These are phyloP conservation scores for Cryptosula pallasiana DNA, from an alignment of 2,888 invertebrate species.

Conservation along the genomic window DNA sequence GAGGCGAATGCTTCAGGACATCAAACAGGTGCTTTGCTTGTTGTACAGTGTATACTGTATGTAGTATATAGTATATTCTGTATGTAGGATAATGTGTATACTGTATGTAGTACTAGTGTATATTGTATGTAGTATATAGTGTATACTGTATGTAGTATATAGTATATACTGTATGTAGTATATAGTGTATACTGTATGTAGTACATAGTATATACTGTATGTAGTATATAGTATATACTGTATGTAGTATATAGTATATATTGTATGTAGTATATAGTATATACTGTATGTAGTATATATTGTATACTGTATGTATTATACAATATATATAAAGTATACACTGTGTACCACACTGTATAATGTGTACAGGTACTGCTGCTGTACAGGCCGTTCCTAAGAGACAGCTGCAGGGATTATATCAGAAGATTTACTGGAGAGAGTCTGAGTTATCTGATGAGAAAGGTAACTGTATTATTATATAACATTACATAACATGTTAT, in stretches of 20 bases:
- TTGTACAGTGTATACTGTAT: background rate
- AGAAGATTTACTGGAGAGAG: constrained; percentile 91
- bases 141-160: background rate
- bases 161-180: background rate
- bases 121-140: background rate
- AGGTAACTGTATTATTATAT: constrained; percentile 38
- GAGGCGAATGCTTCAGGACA: constrained; percentile 73
- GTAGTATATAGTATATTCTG: background rate
- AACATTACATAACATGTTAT: too few relatives aligned
- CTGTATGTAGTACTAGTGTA: background rate
- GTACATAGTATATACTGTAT: constrained; percentile 53
- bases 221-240: background rate
- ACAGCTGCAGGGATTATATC: constrained; percentile 74
- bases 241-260: background rate
- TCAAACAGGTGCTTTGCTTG: constrained; percentile 59
- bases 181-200: too few relatives aligned
- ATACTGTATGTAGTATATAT: background rate
- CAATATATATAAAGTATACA: background rate
- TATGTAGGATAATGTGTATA: background rate
- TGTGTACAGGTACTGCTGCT: constrained; percentile 30
- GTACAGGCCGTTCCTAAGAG: constrained; percentile 66
- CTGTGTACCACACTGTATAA: too few relatives aligned
- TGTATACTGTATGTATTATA: background rate
- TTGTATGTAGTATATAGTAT: background rate
- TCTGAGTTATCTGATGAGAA: constrained; percentile 85